These are phyloP conservation scores for Pseudomyrmex concolor DNA, from an alignment of 1,140 invertebrate genomes.

Conservation along the genomic window DNA sequence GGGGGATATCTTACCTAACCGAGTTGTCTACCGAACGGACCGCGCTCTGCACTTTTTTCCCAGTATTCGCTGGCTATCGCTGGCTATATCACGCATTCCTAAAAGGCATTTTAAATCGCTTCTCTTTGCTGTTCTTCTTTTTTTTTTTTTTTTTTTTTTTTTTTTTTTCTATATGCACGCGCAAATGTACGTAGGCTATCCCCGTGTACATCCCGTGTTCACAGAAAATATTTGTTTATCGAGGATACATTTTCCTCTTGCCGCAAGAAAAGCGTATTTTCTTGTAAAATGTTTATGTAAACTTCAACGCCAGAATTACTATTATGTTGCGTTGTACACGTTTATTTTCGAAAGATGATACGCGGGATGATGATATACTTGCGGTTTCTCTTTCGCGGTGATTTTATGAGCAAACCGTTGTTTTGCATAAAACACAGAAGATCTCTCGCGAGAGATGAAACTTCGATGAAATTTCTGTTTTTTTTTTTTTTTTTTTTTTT, in stretches of 20 bases:
- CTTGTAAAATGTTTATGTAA: slow-evolving; percentile 24
- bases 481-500: background rate
- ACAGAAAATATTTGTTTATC: slow-evolving; percentile 49
- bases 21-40: slow-evolving; percentile 22
- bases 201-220: slow-evolving; percentile 19
- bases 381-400: background rate
- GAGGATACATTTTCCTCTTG: background rate
- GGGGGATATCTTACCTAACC: slow-evolving; percentile 43
- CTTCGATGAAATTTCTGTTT: too few relatives aligned
- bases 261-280: background rate
- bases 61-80: too few relatives aligned
- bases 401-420: background rate
- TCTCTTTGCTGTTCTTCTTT: slow-evolving; percentile 1
- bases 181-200: slow-evolving; percentile 5
- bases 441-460: too few relatives aligned
- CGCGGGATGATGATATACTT: too few relatives aligned
- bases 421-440: too few relatives aligned
- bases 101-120: background rate
- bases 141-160: too few relatives aligned
- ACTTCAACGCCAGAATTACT: background rate
- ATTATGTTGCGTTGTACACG: background rate
- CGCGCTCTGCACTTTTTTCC: too few relatives aligned
- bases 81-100: too few relatives aligned
- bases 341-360: background rate
- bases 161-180: too few relatives aligned